Conservation (phyloP, 1,140 invertebrate species). For the Meloidogyne hapla region DNA sequence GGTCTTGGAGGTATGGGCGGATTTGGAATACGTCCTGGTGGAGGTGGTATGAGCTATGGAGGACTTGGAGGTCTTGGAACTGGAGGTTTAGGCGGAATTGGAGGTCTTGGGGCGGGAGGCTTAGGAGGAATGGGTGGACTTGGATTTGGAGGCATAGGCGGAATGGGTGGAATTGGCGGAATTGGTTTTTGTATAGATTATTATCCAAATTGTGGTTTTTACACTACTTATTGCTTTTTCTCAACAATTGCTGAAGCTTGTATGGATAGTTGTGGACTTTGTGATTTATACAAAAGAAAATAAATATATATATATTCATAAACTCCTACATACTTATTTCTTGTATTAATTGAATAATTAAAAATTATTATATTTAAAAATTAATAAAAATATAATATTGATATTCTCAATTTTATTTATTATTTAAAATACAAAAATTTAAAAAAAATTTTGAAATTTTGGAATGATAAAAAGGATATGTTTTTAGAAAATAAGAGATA, state of each 20-base stretch:
- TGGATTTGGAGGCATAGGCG: neutral
- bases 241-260: slow-evolving; percentile 15
- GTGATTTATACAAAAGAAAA: neutral
- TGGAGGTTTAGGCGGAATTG: no score
- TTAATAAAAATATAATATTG: no score
- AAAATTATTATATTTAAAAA: no score
- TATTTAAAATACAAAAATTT: no score
- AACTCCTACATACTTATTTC: no score
- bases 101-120: no score
- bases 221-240: slow-evolving; percentile 13
- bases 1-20: neutral
- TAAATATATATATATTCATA: no score
- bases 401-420: no score
- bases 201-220: neutral
- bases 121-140: neutral
- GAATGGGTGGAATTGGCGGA: neutral
- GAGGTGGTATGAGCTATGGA: neutral
- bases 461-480: no score
- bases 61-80: neutral
- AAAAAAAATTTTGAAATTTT: no score
- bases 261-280: slow-evolving; percentile 15
- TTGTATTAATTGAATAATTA: no score
- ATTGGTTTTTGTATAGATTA: neutral
- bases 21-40: neutral
- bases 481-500: no score